Conservation (phyloP, 2,888 invertebrate genomes). For the Erpobdella octoculata region DNA sequence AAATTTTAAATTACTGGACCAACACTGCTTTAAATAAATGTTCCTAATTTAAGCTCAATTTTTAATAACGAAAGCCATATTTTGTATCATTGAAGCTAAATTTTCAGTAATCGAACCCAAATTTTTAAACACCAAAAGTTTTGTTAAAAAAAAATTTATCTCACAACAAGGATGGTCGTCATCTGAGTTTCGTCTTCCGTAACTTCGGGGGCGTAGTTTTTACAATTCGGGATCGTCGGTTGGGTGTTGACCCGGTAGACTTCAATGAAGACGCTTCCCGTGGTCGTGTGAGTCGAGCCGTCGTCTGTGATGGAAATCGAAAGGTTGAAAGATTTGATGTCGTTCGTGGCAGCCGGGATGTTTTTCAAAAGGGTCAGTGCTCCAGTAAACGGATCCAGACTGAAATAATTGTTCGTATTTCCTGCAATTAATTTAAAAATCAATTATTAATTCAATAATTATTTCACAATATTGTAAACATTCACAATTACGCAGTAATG, state of each 20-base stretch:
- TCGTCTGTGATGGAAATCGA: constrained; percentile 95
- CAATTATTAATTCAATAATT: neutral
- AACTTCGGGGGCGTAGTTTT: constrained; percentile 22
- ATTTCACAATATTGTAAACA: no score
- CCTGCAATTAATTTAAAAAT: neutral
- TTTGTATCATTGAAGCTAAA: no score
- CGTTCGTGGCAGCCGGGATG: constrained; percentile 36
- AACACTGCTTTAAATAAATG: no score
- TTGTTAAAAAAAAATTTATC: no score
- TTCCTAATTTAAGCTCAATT: no score
- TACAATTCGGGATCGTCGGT: constrained; percentile 35
- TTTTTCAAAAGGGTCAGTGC: constrained; percentile 42
- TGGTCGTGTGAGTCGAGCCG: constrained; percentile 59
- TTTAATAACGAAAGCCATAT: no score
- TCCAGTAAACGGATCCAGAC: constrained; percentile 47
- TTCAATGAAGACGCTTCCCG: constrained; percentile 25
- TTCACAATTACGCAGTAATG: no score
- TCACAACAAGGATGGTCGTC: constrained; percentile 32
- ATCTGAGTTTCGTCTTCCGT: constrained; percentile 23
- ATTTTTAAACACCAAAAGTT: no score
- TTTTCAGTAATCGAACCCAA: no score
- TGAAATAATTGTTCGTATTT: constrained; percentile 37
- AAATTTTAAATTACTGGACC: no score
- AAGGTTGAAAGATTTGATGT: constrained; percentile 66
- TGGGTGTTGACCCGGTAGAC: constrained; percentile 35